A percentile compares a stretch with the other conserved stretches of the same genome.
Conservation (phyloP, 1,140 invertebrate genomes). For the Ceratoteleas bidentatus region DNA sequence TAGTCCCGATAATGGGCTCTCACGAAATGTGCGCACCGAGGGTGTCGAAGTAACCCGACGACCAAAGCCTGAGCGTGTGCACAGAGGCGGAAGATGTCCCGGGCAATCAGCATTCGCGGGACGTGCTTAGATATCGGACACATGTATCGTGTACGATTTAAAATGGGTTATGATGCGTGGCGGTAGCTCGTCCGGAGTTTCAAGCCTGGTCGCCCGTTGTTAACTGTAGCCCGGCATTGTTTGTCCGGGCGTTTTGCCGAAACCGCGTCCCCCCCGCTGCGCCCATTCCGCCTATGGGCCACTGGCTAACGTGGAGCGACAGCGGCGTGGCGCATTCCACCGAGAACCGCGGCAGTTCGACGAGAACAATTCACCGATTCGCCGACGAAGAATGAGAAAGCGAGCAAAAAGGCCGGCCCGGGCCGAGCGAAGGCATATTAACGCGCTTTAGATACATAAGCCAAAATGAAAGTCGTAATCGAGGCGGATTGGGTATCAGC, state of each 20-base stretch:
- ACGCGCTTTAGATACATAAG: constrained; percentile 57
- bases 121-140: constrained; percentile 63
- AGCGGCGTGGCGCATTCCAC: constrained; percentile 73
- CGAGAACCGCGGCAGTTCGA: background rate
- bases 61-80: constrained; percentile 43
- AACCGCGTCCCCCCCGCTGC: constrained; percentile 69
- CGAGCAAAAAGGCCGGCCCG: background rate
- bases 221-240: constrained; percentile 58
- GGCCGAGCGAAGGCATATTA: constrained; percentile 38
- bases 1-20: constrained; percentile 46
- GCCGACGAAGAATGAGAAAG: background rate
- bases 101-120: constrained; percentile 44
- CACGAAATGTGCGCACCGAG: constrained; percentile 48
- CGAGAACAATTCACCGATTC: too few relatives aligned
- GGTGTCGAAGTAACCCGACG: constrained; percentile 60
- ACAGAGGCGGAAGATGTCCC: constrained; percentile 60
- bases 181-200: constrained; percentile 57
- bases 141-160: constrained; percentile 59
- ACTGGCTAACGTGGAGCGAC: constrained; percentile 80
- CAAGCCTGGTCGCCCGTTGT: constrained; percentile 65
- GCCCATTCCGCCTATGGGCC: constrained; percentile 78
- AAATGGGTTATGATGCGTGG: constrained; percentile 56
- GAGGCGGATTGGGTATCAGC: constrained; percentile 64
- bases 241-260: constrained; percentile 46
- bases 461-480: constrained; percentile 63